Percentiles rank a stretch among this genome's conserved stretches.
phyloP scores from a whole-genome alignment of 2,113 vertebrate genomes.

The Setophaga kirtlandii region DNA sequence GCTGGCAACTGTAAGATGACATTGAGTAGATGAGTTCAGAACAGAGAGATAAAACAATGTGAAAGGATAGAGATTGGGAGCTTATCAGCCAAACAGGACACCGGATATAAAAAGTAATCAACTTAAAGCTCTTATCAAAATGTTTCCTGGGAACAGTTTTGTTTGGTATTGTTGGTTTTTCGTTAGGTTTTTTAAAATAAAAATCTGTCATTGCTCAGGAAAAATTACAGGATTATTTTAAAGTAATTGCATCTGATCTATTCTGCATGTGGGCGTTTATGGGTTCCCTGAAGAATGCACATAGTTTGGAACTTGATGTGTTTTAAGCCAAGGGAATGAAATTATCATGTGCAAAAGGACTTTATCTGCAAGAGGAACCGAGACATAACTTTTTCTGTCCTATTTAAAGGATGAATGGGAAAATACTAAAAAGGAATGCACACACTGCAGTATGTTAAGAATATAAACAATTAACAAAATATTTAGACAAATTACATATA shows the following conservation, averaged over 20 bases:
- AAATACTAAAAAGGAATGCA: background rate
- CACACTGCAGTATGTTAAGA: background rate
- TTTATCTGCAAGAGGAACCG: background rate
- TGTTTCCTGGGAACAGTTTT: constrained; percentile 65
- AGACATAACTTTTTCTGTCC: background rate
- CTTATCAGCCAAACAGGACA: constrained; percentile 73
- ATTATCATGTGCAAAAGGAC: background rate
- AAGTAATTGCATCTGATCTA: constrained; percentile 42
- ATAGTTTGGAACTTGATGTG: constrained; percentile 10
- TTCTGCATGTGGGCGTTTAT: background rate
- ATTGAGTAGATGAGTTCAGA: constrained; percentile 56
- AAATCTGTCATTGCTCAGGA: constrained; percentile 53
- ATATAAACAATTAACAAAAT: constrained; percentile 38
- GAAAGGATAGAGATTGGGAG: constrained; percentile 66
- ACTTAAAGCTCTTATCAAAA: constrained; percentile 76
- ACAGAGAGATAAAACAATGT: constrained; percentile 76
- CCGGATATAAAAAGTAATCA: constrained; percentile 75
- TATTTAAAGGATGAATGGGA: background rate
- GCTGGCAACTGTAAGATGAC: constrained; percentile 50
- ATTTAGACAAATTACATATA: constrained; percentile 48
- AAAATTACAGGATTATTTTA: constrained; percentile 69
- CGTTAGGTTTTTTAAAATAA: background rate
- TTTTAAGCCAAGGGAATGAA: constrained; percentile 21
- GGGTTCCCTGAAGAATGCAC: background rate
- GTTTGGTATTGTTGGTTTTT: background rate